Conservation (phyloP, 2,888 invertebrate genomes). For the Mythimna lalbum region DNA sequence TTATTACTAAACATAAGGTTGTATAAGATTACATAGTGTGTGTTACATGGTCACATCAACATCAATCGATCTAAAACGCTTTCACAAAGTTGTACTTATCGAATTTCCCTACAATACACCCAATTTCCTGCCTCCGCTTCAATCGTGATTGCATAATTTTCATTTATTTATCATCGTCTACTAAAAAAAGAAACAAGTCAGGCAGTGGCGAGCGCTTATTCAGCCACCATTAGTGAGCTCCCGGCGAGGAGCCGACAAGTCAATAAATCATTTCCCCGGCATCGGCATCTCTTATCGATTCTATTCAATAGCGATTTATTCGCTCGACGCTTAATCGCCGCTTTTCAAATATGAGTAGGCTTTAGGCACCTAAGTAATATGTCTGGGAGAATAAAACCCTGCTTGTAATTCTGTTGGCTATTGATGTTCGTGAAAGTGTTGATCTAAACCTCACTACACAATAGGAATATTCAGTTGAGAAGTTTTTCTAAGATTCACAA, state of each 20-base stretch:
- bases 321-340: constrained; percentile 74
- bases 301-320: constrained; percentile 85
- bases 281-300: constrained; percentile 84
- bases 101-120: constrained; percentile 61
- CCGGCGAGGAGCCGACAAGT: constrained; percentile 76
- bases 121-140: constrained; percentile 62
- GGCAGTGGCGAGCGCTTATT: constrained; percentile 71
- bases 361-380: constrained; percentile 71
- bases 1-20: no score
- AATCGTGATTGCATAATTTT: constrained; percentile 73
- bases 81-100: constrained; percentile 42
- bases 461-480: background rate
- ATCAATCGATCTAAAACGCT: constrained; percentile 7
- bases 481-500: background rate
- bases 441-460: background rate
- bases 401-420: constrained; percentile 47
- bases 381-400: constrained; percentile 67
- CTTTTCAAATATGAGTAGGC: constrained; percentile 78
- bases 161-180: constrained; percentile 72
- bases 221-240: constrained; percentile 72
- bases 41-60: background rate
- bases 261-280: constrained; percentile 87
- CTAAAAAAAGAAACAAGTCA: constrained; percentile 72
- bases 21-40: no score
- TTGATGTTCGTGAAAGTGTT: constrained; percentile 5